Percentiles rank a stretch among this genome's conserved stretches.
These are phyloP conservation scores for Drosophila ambigua DNA, from an alignment of 1,140 invertebrate species.

Conservation along the genomic window DNA sequence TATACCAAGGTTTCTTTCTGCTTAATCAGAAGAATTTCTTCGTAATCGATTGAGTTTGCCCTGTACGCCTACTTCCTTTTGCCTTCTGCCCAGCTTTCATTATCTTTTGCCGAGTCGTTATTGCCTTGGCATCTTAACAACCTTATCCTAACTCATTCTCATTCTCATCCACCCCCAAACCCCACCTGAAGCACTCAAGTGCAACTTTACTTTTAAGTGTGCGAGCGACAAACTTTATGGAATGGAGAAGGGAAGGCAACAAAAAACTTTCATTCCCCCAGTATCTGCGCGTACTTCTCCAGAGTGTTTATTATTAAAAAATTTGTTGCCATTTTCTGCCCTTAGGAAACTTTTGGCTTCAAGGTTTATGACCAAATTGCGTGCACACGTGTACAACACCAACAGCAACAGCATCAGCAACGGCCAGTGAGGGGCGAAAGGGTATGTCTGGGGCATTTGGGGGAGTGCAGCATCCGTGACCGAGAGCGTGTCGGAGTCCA, in stretches of 20 bases:
- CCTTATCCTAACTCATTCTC: slow-evolving; percentile 11
- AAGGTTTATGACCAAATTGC: slow-evolving; percentile 58
- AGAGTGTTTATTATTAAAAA: slow-evolving; percentile 75
- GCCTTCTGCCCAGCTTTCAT: slow-evolving; percentile 25
- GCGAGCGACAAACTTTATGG: slow-evolving; percentile 59
- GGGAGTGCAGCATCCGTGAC: slow-evolving; percentile 42
- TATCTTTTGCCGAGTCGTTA: slow-evolving; percentile 40
- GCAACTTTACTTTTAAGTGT: slow-evolving; percentile 75
- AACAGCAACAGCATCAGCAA: neutral
- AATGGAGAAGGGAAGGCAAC: slow-evolving; percentile 32
- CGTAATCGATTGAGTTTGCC: slow-evolving; percentile 14
- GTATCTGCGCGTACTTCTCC: slow-evolving; percentile 1
- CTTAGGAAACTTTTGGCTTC: slow-evolving; percentile 49
- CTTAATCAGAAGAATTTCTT: neutral
- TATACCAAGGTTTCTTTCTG: too few relatives aligned
- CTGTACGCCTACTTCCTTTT: neutral
- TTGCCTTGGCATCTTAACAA: slow-evolving; percentile 30
- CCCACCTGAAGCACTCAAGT: slow-evolving; percentile 28
- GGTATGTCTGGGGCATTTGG: slow-evolving; percentile 8
- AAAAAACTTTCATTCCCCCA: slow-evolving; percentile 50
- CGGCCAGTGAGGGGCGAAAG: neutral
- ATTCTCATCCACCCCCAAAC: neutral
- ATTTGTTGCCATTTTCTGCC: slow-evolving; percentile 68
- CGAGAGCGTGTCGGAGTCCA: slow-evolving; percentile 64
- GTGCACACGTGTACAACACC: slow-evolving; percentile 52